Evolutionary conservation across 2,888 invertebrate species (phyloP).

Genomic region (Hylaea fasciaria): DNA sequence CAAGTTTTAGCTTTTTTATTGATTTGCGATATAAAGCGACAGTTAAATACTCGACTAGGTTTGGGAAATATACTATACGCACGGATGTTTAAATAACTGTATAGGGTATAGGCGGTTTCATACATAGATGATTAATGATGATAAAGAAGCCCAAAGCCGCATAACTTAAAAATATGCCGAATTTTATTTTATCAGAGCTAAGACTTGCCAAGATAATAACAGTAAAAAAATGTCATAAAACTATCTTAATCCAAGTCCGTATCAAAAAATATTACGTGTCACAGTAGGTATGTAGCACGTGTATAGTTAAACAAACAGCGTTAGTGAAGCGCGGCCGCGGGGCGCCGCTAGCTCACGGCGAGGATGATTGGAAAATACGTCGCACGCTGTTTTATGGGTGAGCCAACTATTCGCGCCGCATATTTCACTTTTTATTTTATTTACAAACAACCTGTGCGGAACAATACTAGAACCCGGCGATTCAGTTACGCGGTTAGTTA

Average conservation of each 20-base stretch:
- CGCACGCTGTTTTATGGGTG: conserved; percentile 45
- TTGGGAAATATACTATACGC: no score
- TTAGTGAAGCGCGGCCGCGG: conserved; percentile 26
- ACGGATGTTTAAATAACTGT: no score
- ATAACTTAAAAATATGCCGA: no score
- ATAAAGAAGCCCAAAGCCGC: no score
- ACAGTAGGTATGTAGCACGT: background rate
- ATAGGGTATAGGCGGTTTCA: no score
- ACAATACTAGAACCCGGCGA: conserved; percentile 6
- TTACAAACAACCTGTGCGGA: conserved; percentile 18
- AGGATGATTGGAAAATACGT: conserved; percentile 52
- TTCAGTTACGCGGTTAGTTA: background rate
- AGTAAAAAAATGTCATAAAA: no score
- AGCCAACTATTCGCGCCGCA: conserved; percentile 30
- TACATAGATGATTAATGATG: no score
- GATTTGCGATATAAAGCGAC: no score
- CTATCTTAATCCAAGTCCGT: no score
- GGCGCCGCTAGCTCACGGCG: conserved; percentile 34
- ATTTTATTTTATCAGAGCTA: no score
- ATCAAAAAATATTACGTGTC: background rate
- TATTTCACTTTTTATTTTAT: conserved; percentile 28
- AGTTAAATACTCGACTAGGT: no score
- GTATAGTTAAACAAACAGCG: background rate
- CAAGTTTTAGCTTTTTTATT: background rate
- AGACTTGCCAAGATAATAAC: no score